Evolutionary conservation across 2,888 invertebrate species (phyloP), one percentile per base, ranked within the genome.

Genomic region (Atherix ibis): DNA sequence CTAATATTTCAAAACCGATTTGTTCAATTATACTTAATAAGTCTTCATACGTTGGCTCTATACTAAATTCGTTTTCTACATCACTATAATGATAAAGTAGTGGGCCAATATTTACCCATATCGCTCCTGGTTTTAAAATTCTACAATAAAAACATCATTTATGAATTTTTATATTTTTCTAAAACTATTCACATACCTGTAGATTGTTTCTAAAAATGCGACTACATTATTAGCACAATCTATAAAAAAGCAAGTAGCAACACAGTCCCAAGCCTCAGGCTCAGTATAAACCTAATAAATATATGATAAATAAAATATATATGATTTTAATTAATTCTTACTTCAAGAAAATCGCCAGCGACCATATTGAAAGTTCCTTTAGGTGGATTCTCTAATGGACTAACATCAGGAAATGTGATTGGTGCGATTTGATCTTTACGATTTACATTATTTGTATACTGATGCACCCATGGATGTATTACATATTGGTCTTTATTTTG

Each of bases 141-240:
- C 59, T 56, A 33, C 22, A 42, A 41, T 26, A 13, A 32, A 25
- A 35, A n/a, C n/a, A n/a, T n/a, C n/a, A n/a, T n/a, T n/a, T n/a
- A n/a, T n/a, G n/a, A n/a, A n/a, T n/a, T n/a, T n/a, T n/a, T n/a
- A n/a, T n/a, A n/a, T n/a, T n/a, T n/a, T n/a, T n/a, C n/a, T n/a
- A n/a, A n/a, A n/a, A n/a, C n/a, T n/a, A n/a, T 2, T 4, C 3
- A 37, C 39, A 40, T 36, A 58, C 48, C 73, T 71, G 59, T 78
- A 83, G 54, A 97, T 95, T 31, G 81, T 75, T 64, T 95, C 91
- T 19, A 98, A 78, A 51, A 95, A 97, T 50, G 84, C 81, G 4
- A 95, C 80, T 13, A 97, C 79, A 57, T 98, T 98, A 39, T 87
- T 84, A 1, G 95, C 95, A 50, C 98, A 98, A 63, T 99, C 98